Evolutionary conservation across 2,113 vertebrate species (phyloP).

Genomic region (Morone saxatilis): DNA sequence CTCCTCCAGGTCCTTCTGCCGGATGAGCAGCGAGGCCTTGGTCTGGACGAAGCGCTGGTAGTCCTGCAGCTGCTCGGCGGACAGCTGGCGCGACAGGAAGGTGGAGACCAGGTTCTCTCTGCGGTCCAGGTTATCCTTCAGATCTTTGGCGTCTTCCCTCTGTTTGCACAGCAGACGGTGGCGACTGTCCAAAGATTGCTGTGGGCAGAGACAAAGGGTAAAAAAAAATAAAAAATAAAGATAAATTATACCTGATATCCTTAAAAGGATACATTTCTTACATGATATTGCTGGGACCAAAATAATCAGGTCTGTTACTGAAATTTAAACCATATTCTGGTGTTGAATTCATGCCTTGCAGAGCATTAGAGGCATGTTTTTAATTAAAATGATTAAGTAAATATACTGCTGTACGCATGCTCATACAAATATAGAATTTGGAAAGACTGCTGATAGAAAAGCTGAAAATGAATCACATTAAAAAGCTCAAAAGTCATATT

Average conservation of each 20-base stretch:
- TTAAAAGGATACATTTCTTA: not conserved
- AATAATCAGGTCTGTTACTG: not conserved
- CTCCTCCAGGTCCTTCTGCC: constrained; percentile 94
- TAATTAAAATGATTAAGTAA: not conserved
- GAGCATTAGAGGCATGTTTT: not conserved
- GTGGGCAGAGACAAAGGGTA: not conserved
- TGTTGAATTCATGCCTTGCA: not conserved
- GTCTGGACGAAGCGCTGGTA: constrained; percentile 88
- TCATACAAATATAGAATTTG: not conserved
- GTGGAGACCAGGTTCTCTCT: constrained; percentile 89
- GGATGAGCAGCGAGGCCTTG: constrained; percentile 91
- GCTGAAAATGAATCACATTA: not conserved
- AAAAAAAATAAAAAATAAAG: too few relatives aligned
- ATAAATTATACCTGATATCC: not conserved
- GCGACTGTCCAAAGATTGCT: constrained; percentile 91
- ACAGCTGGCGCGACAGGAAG: constrained; percentile 89
- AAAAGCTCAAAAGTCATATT: not conserved
- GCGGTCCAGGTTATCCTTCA: constrained; percentile 94
- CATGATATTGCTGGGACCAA: not conserved
- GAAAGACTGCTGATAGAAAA: not conserved
- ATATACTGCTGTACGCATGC: not conserved
- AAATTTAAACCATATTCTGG: not conserved
- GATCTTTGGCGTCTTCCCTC: constrained; percentile 93
- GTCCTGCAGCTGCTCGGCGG: constrained; percentile 84
- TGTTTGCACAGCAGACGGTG: constrained; percentile 90